Conservation (phyloP, 2,113 vertebrate species). For the Colossoma macropomum region DNA sequence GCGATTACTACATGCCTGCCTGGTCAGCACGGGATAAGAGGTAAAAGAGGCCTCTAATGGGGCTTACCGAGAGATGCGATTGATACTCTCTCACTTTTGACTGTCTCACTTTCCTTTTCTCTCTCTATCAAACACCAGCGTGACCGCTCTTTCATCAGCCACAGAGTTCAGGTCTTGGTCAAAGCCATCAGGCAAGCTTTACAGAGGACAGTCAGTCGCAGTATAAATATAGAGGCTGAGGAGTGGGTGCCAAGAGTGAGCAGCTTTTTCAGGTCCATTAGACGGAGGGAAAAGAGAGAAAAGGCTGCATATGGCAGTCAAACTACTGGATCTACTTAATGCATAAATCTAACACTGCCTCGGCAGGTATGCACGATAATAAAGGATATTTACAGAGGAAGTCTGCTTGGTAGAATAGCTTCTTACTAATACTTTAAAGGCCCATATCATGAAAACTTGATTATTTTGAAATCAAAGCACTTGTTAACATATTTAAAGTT, state of each 20-base stretch:
- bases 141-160: slow-evolving; percentile 51
- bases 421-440: neutral
- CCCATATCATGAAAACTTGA: too few species aligned
- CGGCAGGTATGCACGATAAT: neutral
- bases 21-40: slow-evolving; percentile 21
- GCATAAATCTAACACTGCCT: neutral
- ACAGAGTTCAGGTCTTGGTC: slow-evolving; percentile 51
- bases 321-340: neutral
- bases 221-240: slow-evolving; percentile 27
- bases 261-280: slow-evolving; percentile 15
- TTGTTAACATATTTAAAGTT: too few species aligned
- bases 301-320: neutral
- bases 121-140: slow-evolving; percentile 43
- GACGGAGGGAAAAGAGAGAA: neutral
- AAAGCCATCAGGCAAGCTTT: neutral
- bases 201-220: slow-evolving; percentile 6
- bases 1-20: neutral
- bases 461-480: too few species aligned
- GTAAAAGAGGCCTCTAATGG: slow-evolving; percentile 13
- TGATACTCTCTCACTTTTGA: neutral
- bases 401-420: neutral
- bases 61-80: slow-evolving; percentile 25
- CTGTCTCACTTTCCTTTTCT: slow-evolving; percentile 3
- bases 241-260: neutral
- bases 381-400: neutral